Evolutionary conservation across 2,797 vertebrate genomes (phyloP).

Genomic region (Fratercula arctica): DNA sequence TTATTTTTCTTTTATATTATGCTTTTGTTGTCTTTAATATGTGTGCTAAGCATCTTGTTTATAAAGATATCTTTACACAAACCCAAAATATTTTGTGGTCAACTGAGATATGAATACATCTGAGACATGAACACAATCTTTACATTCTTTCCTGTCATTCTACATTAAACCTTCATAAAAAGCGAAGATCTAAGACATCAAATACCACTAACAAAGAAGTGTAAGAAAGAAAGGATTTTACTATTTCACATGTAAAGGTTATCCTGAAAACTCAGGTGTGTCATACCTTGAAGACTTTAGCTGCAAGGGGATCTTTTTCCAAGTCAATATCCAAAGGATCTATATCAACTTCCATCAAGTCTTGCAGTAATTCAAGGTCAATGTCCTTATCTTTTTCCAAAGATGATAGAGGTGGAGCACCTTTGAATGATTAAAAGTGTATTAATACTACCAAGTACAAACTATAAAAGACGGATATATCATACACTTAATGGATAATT

Average conservation of each 20-base stretch:
- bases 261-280: background rate
- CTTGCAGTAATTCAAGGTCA: slow-evolving; percentile 99
- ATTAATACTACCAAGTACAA: slow-evolving; percentile 78
- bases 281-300: slow-evolving; percentile 99
- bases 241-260: background rate
- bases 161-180: background rate
- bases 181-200: background rate
- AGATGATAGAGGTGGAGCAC: slow-evolving; percentile 94
- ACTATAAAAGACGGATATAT: slow-evolving; percentile 51
- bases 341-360: slow-evolving; percentile 99
- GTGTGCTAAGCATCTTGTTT: background rate
- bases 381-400: slow-evolving; percentile 99
- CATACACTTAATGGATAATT: slow-evolving; percentile 56
- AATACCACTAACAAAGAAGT: background rate
- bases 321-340: slow-evolving; percentile 99
- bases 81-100: background rate
- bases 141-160: background rate
- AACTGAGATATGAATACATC: background rate
- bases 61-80: background rate
- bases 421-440: slow-evolving; percentile 83
- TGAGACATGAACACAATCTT: background rate
- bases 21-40: background rate
- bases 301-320: slow-evolving; percentile 99
- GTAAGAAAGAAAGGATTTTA: background rate
- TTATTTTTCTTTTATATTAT: background rate